A percentile compares a stretch with the other conserved stretches of the same genome.
These are phyloP conservation scores for Plebejus melissa DNA, from an alignment of 2,888 invertebrate genomes.

Conservation along the genomic window DNA sequence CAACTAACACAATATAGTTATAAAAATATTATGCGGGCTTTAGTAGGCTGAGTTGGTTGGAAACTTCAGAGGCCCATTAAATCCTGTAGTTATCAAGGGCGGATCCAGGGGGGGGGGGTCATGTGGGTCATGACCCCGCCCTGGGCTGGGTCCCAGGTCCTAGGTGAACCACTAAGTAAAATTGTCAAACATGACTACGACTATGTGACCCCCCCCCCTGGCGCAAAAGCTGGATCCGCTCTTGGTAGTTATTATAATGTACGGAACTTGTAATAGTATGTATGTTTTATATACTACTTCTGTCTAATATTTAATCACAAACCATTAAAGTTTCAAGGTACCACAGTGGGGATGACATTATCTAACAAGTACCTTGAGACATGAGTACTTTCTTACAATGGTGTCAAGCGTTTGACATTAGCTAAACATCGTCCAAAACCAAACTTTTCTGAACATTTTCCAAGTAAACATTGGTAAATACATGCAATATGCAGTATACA, in stretches of 20 bases:
- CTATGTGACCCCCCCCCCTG: too few species aligned
- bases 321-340: not conserved
- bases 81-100: too few species aligned
- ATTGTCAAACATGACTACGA: too few species aligned
- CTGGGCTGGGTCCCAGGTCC: too few species aligned
- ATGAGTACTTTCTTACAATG: not conserved
- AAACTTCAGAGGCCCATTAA: too few species aligned
- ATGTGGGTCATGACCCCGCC: too few species aligned
- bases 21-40: not conserved
- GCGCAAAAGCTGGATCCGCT: too few species aligned
- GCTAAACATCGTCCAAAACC: conserved; percentile 5
- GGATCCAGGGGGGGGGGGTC: too few species aligned
- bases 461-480: not conserved
- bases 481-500: not conserved
- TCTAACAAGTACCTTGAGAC: not conserved
- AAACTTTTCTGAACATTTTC: not conserved
- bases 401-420: conserved; percentile 6
- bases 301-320: not conserved
- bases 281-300: not conserved
- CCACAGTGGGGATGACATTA: not conserved
- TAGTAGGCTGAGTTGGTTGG: not conserved
- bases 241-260: too few species aligned
- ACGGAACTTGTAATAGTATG: not conserved
- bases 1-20: too few species aligned
- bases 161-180: too few species aligned